These are phyloP conservation scores for Nasonia giraulti DNA, from an alignment of 1,140 invertebrate species.

Conservation along the genomic window DNA sequence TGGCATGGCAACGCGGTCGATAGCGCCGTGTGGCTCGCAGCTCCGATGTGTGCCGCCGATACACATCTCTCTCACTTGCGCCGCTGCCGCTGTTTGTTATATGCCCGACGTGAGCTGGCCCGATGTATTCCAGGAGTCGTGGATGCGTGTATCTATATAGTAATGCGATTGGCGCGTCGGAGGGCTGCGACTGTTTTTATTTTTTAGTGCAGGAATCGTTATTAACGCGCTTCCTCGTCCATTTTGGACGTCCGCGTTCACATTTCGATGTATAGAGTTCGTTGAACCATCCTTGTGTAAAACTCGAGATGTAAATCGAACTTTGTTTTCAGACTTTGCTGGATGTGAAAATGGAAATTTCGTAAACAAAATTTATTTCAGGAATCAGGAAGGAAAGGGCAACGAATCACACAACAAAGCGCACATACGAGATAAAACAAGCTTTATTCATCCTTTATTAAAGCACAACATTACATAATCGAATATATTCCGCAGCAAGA, in stretches of 20 bases:
- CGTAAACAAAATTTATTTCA: too few relatives aligned
- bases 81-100: background rate
- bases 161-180: background rate
- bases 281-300: background rate
- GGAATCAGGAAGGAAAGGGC: background rate
- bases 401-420: background rate
- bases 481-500: too few relatives aligned
- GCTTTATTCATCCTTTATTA: background rate
- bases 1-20: conserved; percentile 71
- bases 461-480: background rate
- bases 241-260: too few relatives aligned
- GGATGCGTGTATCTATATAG: background rate
- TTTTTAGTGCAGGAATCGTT: too few relatives aligned
- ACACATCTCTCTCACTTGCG: conserved; percentile 24
- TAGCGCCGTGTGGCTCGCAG: conserved; percentile 45
- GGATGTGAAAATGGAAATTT: too few relatives aligned
- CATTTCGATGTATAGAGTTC: background rate
- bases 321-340: too few relatives aligned
- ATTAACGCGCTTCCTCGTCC: too few relatives aligned
- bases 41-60: conserved; percentile 36
- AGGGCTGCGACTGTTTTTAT: background rate
- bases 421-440: background rate
- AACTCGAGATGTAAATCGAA: background rate
- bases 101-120: background rate
- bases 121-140: too few relatives aligned